Base-by-base conservation (phyloP, 2,888 invertebrate genomes). In the Globia sparganii region DNA sequence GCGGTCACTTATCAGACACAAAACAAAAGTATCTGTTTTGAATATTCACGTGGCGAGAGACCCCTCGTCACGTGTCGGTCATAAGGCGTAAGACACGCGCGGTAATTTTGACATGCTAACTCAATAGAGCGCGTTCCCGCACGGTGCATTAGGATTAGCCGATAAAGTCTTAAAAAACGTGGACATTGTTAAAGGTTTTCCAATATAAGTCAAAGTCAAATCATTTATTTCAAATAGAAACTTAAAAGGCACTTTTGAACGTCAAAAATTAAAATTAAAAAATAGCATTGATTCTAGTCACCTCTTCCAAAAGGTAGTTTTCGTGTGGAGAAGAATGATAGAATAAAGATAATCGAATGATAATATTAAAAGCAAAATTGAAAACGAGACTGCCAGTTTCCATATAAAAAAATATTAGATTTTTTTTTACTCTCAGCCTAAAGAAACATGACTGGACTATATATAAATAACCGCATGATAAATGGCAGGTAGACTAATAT, bases 401-500 rank as follows among this genome's bases (percentile, higher is more conserved):
- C 43, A 0, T 53, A 25, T 8, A 64, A 49, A 73, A 73, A 81
- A 59, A 77, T 83, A 77, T 80, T 21, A 37, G 15, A 37, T 25
- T 0, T 40, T 34, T 69, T 77, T 79, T 81, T 68, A 34, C 40
- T 34, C 25, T 40, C 13, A n/a, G 28, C 53, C 4, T 25, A 31
- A 43, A 79, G 74, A 37, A 71, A 75, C 71, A 67, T 56, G 53
- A 43, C 58, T 34, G 21, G 59, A 58, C 37, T 72, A 65, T 81
- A 59, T 43, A 76, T 72, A 65, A 79, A 59, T 43, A 76, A 18
- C n/a, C 21, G 34, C 18, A 59, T 86, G 76, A 86, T 83, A 80
- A 86, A 86, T 86, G n/a, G 59, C n/a, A 58, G 40, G 58, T 75
- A 80, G 76, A 73, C 74, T n/a, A 49, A 53, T 18, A 58, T 87